Base-by-base conservation (phyloP, 2,113 vertebrate genomes). In the Smithornis capensis region DNA sequence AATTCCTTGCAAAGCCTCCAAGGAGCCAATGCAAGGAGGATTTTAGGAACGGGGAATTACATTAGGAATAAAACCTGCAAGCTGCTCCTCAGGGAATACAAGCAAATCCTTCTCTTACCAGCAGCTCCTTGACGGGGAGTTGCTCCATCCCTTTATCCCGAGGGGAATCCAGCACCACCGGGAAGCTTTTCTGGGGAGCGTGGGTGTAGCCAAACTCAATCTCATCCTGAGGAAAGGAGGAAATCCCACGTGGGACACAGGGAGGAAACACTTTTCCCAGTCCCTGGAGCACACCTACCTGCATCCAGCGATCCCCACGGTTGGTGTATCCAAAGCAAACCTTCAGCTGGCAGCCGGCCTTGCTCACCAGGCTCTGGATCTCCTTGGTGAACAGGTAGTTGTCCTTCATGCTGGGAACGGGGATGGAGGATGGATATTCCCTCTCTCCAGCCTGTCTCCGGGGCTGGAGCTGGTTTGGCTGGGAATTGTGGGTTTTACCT, bases 201-300 rank as follows among this genome's bases (percentile, higher is more conserved):
- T 99, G 98, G 12, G 98, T 99, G 96, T 99, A 99, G 70, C 99
- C 99, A 53, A 99, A 98, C 95, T 99, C 98, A 12, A 99, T 90
- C 92, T 99, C 99, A 65, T 99, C 99, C 99, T 99, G 78, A 3
- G 38, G 27, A 33, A 35, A 33, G 59, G 56, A 93, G 50, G 11
- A 27, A 60, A 60, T 53, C 13, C 21, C 0, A 0, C 12, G 0
- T 47, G 44, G 27, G 7, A 9, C 21, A 2, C 16, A 1, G 2
- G 53, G 9, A 5, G 28, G 24, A 31, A n/a, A 45, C 33, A 17
- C 6, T 45, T 23, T 12, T 7, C 57, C 37, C 10, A 0, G 10
- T 1, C 25, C 37, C 31, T 12, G 8, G 10, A 47, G n/a, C 24
- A 19, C n/a, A 19, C 93, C 65, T 68, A 99, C 99, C 98, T 99